These are phyloP conservation scores for Muntiacus muntjak DNA, from an alignment of 2,113 vertebrate species.

Conservation along the genomic window DNA sequence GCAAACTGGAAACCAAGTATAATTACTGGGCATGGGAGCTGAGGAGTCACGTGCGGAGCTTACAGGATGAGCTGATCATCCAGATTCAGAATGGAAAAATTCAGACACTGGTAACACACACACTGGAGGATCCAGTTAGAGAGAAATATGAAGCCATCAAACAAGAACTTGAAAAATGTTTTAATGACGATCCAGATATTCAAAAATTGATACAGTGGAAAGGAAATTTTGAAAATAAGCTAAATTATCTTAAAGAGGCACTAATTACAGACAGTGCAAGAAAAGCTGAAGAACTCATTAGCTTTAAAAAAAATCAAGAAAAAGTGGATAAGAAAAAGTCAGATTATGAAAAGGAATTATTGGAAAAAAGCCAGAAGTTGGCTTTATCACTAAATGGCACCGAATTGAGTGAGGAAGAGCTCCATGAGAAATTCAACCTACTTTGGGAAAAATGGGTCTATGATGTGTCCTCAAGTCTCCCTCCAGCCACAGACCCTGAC, in stretches of 20 bases:
- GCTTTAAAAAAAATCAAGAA: conserved; percentile 53
- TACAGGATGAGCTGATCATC: conserved; percentile 70
- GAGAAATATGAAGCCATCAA: conserved; percentile 53
- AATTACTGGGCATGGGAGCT: conserved; percentile 76
- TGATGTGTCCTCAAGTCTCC: not conserved
- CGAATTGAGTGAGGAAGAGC: conserved; percentile 54
- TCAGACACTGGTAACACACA: not conserved
- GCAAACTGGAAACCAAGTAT: conserved; percentile 72
- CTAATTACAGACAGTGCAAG: conserved; percentile 61
- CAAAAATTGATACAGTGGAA: conserved; percentile 76
- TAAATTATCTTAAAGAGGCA: conserved; percentile 52
- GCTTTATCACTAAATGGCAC: conserved; percentile 63
- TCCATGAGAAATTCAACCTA: conserved; percentile 60
- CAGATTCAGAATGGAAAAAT: conserved; percentile 70
- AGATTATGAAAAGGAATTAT: conserved; percentile 65
- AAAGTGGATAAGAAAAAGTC: conserved; percentile 56
- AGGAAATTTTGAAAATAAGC: conserved; percentile 66
- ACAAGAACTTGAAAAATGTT: conserved; percentile 68
- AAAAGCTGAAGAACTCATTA: conserved; percentile 57
- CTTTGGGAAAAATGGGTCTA: conserved; percentile 74
- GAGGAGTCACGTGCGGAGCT: conserved; percentile 62
- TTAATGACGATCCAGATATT: conserved; percentile 65
- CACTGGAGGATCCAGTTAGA: conserved; percentile 33
- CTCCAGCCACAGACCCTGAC: not conserved
- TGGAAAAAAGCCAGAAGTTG: conserved; percentile 63